phyloP scores from a whole-genome alignment of 2,888 invertebrate species.

The Euspilapteryx auroguttella region DNA sequence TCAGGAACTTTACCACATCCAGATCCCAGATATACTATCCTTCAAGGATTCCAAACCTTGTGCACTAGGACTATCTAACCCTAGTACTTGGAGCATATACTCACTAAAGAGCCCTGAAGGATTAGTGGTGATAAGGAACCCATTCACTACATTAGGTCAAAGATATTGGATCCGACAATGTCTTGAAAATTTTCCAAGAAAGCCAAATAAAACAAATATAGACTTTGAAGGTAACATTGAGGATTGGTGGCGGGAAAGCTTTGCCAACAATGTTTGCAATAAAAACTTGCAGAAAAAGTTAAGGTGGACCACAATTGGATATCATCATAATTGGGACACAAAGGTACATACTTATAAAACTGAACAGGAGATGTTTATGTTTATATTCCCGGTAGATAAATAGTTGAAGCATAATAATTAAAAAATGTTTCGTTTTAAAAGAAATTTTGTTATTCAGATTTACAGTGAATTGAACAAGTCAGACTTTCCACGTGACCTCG shows the following conservation, averaged over 20 bases:
- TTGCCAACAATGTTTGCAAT: conserved; percentile 32
- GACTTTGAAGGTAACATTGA: conserved; percentile 45
- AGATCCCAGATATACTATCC: too few relatives aligned
- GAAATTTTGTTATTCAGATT: too few relatives aligned
- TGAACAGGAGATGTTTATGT: too few relatives aligned
- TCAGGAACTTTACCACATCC: too few relatives aligned
- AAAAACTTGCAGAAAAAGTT: conserved; percentile 51
- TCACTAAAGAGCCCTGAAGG: conserved; percentile 67
- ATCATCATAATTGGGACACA: conserved; percentile 97
- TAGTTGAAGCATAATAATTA: conserved; percentile 2
- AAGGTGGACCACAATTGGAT: conserved; percentile 95
- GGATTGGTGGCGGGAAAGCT: conserved; percentile 69
- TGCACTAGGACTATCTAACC: conserved; percentile 21
- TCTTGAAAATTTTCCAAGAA: conserved; percentile 72
- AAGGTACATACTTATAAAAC: conserved; percentile 71
- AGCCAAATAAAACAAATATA: conserved; percentile 73
- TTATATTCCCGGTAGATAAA: background rate
- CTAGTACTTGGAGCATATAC: conserved; percentile 64
- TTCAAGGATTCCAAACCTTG: conserved; percentile 19
- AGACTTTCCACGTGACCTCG: conserved; percentile 75
- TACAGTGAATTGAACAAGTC: conserved; percentile 71
- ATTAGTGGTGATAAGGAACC: conserved; percentile 80
- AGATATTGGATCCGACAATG: conserved; percentile 82
- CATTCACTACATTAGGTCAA: conserved; percentile 78
- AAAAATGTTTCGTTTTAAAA: conserved; percentile 1